Evolutionary conservation across 1,140 invertebrate genomes (phyloP), one percentile per base, ranked within the genome.

Genomic region (Harpegnathos saltator): DNA sequence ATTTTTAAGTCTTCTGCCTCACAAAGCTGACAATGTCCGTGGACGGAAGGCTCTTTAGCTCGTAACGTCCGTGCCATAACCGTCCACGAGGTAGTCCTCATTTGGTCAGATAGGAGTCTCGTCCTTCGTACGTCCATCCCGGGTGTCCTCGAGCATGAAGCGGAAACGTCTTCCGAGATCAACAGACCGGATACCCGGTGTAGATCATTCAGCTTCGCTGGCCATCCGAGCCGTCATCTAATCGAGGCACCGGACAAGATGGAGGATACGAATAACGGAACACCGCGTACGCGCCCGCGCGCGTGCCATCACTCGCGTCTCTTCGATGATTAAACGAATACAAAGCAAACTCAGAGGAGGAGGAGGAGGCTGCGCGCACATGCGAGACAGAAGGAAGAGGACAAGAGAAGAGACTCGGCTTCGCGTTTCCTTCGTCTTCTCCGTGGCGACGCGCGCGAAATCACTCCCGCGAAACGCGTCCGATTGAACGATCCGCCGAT

Each of bases 1-100:
- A 93, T 91, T 91, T 92, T 90, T 88, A 90, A 92, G 87, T 87
- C 89, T 92, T 91, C 89, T 83, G 82, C 87, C 81, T 89, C 90
- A 90, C 90, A 91, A 91, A 92, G 82, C 92, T 84, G 90, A 92
- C 88, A 89, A 89, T 88, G 82, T 82, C 82, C 85, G 72, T 72
- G 73, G 72, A 78, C 62, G 73, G 74, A 84, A 63, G 24, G 29
- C 50, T 85, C 86, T 85, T 89, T 80, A 87, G 73, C 81, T 81
- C 85, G 73, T 87, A 85, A 88, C 73, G 77, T 84, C 61, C 29
- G 26, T 29, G 54, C 58, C 52, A 82, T 85, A 85, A 82, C 77
- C 85, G 50, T 83, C 83, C 24, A 56, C 9, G 54, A 52, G 61
- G n/a, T 56, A 52, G 63, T 81, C 54, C 65, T 86, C 80, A 61